Conservation (phyloP, 1,140 invertebrate genomes). For the Drosophila ananassae region DNA sequence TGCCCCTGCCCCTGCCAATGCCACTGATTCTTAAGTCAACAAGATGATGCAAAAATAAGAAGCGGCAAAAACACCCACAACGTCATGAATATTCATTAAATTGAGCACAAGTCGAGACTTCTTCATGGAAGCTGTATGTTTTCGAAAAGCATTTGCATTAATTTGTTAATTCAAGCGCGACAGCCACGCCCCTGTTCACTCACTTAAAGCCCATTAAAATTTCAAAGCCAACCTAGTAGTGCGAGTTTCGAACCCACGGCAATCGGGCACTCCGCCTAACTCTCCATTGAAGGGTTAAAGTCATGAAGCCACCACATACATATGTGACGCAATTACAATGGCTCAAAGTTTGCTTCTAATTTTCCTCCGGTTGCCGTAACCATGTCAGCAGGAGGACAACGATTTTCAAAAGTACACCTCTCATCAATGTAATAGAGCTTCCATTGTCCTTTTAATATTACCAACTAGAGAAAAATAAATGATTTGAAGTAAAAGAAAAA, state of each 20-base stretch:
- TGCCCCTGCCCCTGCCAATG: constrained; percentile 12
- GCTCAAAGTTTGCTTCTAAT: constrained; percentile 47
- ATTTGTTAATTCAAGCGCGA: constrained; percentile 82
- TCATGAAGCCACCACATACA: constrained; percentile 19
- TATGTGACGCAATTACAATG: constrained; percentile 45
- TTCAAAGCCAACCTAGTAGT: constrained; percentile 41
- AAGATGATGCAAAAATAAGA: constrained; percentile 34
- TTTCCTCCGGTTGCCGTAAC: constrained; percentile 41
- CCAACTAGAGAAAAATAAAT: too few species aligned
- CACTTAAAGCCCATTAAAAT: constrained; percentile 73
- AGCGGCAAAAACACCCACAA: constrained; percentile 31
- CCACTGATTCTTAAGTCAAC: constrained; percentile 8
- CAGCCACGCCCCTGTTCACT: constrained; percentile 51
- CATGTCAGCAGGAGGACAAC: neutral
- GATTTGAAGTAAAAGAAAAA: too few species aligned
- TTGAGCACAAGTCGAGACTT: constrained; percentile 42
- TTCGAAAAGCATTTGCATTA: constrained; percentile 69
- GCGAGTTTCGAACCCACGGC: constrained; percentile 15
- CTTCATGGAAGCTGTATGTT: constrained; percentile 29
- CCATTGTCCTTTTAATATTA: neutral
- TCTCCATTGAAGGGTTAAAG: constrained; percentile 24
- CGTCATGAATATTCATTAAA: constrained; percentile 78
- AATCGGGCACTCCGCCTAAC: constrained; percentile 10
- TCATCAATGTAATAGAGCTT: neutral
- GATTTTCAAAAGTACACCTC: constrained; percentile 17